Conservation (phyloP, 2,797 vertebrate genomes). For the Eulemur coronatus region DNA sequence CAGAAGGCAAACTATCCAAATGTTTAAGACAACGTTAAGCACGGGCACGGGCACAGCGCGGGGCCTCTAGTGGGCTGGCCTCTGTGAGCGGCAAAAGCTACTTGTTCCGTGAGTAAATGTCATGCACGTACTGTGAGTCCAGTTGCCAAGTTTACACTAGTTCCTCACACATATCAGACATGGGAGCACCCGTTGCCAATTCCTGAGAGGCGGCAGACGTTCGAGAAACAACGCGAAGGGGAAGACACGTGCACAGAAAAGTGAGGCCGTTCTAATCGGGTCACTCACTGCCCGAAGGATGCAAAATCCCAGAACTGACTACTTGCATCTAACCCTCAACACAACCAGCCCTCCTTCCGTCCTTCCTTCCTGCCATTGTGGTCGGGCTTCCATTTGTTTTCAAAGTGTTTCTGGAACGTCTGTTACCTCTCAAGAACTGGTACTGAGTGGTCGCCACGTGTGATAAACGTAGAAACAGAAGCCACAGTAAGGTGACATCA, state of each 20-base stretch:
- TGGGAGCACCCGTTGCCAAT: neutral
- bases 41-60: too few relatives aligned
- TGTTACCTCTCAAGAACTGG: neutral
- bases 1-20: rapidly evolving
- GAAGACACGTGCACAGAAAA: neutral
- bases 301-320: neutral
- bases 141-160: too few relatives aligned
- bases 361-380: neutral
- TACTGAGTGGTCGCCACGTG: rapidly evolving
- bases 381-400: neutral
- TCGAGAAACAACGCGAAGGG: neutral
- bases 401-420: neutral
- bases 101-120: neutral
- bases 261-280: neutral
- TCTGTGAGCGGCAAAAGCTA: neutral
- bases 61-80: neutral
- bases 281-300: neutral
- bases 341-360: too few relatives aligned
- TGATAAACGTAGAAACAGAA: neutral
- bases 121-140: neutral
- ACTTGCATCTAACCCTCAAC: neutral
- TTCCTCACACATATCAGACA: neutral
- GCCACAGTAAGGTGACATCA: neutral
- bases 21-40: too few relatives aligned
- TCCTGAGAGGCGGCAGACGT: neutral